Evolutionary conservation across 2,797 vertebrate genomes (phyloP).

Genomic region (Onychomys leucogaster): DNA sequence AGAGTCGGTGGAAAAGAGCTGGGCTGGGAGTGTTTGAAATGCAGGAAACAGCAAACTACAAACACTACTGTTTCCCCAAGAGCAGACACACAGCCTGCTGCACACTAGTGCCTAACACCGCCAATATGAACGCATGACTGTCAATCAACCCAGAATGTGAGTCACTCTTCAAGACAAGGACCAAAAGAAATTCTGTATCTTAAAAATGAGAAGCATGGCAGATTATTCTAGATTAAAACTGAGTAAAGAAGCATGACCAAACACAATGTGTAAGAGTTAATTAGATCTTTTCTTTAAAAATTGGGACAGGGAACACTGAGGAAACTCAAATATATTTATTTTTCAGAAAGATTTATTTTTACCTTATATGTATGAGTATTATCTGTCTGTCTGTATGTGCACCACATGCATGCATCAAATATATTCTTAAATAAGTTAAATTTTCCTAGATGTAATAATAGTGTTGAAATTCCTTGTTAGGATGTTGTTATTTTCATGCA

Average conservation of each 20-base stretch:
- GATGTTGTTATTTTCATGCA: conserved; percentile 33
- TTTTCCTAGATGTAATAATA: conserved; percentile 30
- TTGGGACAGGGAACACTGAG: background rate
- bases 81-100: background rate
- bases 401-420: background rate
- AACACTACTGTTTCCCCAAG: background rate
- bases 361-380: background rate
- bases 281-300: conserved; percentile 37
- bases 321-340: background rate
- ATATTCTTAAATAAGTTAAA: conserved; percentile 28
- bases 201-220: background rate
- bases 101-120: background rate
- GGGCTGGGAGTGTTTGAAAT: background rate
- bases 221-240: conserved; percentile 25
- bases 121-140: background rate
- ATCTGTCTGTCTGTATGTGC: background rate
- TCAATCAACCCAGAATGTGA: background rate
- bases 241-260: conserved; percentile 22
- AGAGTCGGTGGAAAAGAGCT: background rate
- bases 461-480: background rate
- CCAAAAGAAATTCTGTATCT: background rate
- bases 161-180: background rate
- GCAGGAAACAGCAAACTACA: background rate
- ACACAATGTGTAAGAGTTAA: background rate
- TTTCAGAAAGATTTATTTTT: background rate